Percentiles rank a stretch among this genome's conserved stretches.
phyloP scores from a whole-genome alignment of 2,113 vertebrate species.

The Gnathonemus echidnorhynchus region DNA sequence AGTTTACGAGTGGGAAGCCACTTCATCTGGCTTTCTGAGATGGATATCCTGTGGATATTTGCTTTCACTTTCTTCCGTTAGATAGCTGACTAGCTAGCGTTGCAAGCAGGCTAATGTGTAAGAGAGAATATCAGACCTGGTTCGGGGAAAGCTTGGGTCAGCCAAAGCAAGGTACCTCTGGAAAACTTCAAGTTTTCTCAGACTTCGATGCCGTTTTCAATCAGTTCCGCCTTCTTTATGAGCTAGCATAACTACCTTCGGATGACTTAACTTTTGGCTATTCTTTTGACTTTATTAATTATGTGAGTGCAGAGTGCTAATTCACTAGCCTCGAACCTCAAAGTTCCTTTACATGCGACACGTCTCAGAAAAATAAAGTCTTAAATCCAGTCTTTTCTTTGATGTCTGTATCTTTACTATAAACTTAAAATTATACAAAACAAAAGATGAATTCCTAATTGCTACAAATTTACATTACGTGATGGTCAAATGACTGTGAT shows the following conservation, averaged over 20 bases:
- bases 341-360: not conserved
- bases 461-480: too few relatives aligned
- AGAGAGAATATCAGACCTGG: not conserved
- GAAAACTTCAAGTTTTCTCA: not conserved
- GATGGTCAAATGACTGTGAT: not conserved
- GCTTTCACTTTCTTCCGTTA: not conserved
- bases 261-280: not conserved
- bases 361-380: not conserved
- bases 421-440: too few relatives aligned
- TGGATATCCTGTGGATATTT: not conserved
- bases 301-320: not conserved
- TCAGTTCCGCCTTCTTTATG: not conserved
- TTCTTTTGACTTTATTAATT: not conserved
- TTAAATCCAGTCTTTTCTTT: not conserved
- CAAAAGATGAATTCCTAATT: too few relatives aligned
- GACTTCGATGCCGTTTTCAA: not conserved
- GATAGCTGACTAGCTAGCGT: too few relatives aligned
- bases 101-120: not conserved
- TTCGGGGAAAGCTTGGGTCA: not conserved
- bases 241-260: not conserved
- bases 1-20: too few relatives aligned
- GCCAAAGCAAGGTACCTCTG: not conserved
- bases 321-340: not conserved
- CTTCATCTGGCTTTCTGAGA: not conserved
- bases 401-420: not conserved